Conservation (phyloP, 2,797 vertebrate genomes). For the Synaphobranchus kaupii region DNA sequence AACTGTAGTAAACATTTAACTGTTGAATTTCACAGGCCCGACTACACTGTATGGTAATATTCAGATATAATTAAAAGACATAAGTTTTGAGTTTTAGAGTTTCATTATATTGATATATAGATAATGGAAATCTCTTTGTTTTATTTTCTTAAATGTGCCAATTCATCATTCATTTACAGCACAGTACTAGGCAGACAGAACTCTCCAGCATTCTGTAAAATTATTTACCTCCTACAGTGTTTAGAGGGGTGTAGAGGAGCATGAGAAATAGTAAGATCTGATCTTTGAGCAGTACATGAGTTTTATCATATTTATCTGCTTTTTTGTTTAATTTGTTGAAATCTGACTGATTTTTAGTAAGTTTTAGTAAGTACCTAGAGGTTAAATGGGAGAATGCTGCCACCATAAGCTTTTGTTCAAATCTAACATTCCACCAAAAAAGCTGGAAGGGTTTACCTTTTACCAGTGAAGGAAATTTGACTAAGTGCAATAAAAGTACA, state of each 20-base stretch:
- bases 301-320: neutral
- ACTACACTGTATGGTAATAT: neutral
- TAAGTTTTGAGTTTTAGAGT: neutral
- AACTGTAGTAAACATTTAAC: neutral
- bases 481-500: neutral
- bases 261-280: neutral
- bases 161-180: neutral
- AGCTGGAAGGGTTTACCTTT: constrained; percentile 10
- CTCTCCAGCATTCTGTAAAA: too few relatives aligned
- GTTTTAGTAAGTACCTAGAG: neutral
- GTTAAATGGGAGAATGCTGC: neutral
- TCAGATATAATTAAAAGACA: neutral
- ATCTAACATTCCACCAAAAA: neutral
- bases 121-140: neutral
- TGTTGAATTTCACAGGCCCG: neutral
- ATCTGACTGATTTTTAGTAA: too few relatives aligned
- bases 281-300: neutral
- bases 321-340: neutral
- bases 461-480: neutral
- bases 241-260: neutral
- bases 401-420: neutral
- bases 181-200: too few relatives aligned
- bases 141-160: neutral
- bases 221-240: neutral
- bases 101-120: neutral